These are phyloP conservation scores for Mesaphorura yosii DNA, from an alignment of 1,140 invertebrate species.

Conservation along the genomic window DNA sequence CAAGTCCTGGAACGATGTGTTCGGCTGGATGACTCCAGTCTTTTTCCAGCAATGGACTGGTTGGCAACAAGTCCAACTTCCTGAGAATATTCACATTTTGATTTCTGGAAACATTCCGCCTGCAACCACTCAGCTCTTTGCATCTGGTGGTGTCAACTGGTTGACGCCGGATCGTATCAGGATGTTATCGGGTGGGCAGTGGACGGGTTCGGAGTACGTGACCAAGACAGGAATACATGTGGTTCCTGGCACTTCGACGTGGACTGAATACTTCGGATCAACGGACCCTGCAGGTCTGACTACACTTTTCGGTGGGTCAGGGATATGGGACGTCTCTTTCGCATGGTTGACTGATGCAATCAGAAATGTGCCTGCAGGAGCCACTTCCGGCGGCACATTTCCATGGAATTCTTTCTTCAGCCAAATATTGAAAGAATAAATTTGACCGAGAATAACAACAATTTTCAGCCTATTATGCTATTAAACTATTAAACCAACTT, in stretches of 20 bases:
- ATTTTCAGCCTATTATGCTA: too few relatives aligned
- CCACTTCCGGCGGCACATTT: not conserved
- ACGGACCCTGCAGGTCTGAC: not conserved
- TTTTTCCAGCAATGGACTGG: constrained; percentile 4
- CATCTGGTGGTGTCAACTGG: constrained; percentile 1
- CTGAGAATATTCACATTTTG: not conserved
- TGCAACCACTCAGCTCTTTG: not conserved
- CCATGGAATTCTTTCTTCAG: not conserved
- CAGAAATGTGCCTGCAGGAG: not conserved
- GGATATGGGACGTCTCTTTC: not conserved
- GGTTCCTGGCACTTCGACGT: not conserved
- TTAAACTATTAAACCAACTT: too few relatives aligned
- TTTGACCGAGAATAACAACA: too few relatives aligned
- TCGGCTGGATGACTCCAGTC: constrained; percentile 1
- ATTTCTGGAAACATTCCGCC: constrained; percentile 1
- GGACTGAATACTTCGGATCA: not conserved
- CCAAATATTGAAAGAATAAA: too few relatives aligned
- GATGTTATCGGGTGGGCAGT: not conserved
- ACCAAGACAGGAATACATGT: not conserved
- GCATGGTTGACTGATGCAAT: not conserved
- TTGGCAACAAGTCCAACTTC: too few relatives aligned
- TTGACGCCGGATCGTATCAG: constrained; percentile 5
- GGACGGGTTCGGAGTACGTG: constrained; percentile 4
- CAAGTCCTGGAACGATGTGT: not conserved
- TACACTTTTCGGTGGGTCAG: not conserved